Conservation (phyloP, 1,140 invertebrate genomes). For the Colletes gigas region DNA sequence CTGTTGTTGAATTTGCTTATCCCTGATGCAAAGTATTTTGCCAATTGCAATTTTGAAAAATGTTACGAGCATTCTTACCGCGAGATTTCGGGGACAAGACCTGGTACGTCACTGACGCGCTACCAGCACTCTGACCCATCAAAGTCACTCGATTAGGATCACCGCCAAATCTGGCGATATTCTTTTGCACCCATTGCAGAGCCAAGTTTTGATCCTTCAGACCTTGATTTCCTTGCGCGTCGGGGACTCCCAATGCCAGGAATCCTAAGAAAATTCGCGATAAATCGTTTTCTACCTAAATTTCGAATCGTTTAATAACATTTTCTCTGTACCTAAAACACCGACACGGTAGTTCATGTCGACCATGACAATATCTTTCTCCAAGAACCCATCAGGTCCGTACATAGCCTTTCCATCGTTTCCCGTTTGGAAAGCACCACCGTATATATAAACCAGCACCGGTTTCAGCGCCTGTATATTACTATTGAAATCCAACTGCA, state of each 20-base stretch:
- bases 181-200: slow-evolving; percentile 77
- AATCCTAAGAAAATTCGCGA: slow-evolving; percentile 73
- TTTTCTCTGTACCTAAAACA: slow-evolving; percentile 30
- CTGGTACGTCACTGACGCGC: slow-evolving; percentile 61
- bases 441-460: slow-evolving; percentile 91
- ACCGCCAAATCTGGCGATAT: slow-evolving; percentile 72
- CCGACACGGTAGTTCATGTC: slow-evolving; percentile 48
- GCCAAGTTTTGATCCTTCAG: slow-evolving; percentile 82
- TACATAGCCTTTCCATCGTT: slow-evolving; percentile 23
- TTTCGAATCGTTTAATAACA: background rate
- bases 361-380: slow-evolving; percentile 84
- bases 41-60: background rate
- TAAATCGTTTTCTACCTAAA: too few species aligned
- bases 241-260: slow-evolving; percentile 81
- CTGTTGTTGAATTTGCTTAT: too few species aligned
- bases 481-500: background rate
- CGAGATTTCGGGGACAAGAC: slow-evolving; percentile 56
- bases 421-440: slow-evolving; percentile 86
- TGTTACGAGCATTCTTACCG: slow-evolving; percentile 59
- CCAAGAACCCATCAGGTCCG: slow-evolving; percentile 83
- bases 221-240: slow-evolving; percentile 85
- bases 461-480: background rate
- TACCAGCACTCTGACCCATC: slow-evolving; percentile 75
- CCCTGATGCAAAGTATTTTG: too few species aligned
- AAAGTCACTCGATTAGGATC: slow-evolving; percentile 75